Conservation (phyloP, 2,888 invertebrate genomes). For the Aproaerema taeniolella region DNA sequence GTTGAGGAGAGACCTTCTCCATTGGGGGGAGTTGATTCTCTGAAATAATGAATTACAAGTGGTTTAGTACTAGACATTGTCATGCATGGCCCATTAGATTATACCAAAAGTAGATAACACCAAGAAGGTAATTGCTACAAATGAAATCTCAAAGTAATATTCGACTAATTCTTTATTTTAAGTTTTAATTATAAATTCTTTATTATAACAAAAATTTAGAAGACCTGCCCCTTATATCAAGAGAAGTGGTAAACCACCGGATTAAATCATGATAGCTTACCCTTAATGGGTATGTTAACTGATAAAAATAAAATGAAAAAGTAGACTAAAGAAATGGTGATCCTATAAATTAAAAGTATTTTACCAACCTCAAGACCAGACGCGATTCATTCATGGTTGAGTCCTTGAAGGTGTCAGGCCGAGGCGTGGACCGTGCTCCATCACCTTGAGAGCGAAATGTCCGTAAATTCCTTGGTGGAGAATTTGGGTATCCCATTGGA, state of each 20-base stretch:
- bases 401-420: conserved; percentile 60
- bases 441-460: conserved; percentile 57
- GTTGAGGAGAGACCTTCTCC: conserved; percentile 82
- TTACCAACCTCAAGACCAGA: conserved; percentile 65
- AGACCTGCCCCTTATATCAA: too few species aligned
- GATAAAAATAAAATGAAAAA: too few species aligned
- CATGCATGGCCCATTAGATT: conserved; percentile 2
- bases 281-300: too few species aligned
- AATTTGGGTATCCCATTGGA: conserved; percentile 41
- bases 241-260: too few species aligned
- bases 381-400: conserved; percentile 69
- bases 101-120: too few species aligned
- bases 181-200: background rate
- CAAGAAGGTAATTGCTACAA: too few species aligned
- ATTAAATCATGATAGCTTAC: too few species aligned
- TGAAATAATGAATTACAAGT: conserved; percentile 33
- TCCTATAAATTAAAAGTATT: too few species aligned
- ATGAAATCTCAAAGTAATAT: conserved; percentile 7
- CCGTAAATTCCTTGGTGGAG: conserved; percentile 54
- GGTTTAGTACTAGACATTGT: background rate
- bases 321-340: too few species aligned
- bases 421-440: conserved; percentile 53
- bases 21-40: conserved; percentile 82
- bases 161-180: background rate
- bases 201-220: background rate